Evolutionary conservation across 1,140 invertebrate genomes (phyloP).

Genomic region (Mizuhopecten yessoensis): DNA sequence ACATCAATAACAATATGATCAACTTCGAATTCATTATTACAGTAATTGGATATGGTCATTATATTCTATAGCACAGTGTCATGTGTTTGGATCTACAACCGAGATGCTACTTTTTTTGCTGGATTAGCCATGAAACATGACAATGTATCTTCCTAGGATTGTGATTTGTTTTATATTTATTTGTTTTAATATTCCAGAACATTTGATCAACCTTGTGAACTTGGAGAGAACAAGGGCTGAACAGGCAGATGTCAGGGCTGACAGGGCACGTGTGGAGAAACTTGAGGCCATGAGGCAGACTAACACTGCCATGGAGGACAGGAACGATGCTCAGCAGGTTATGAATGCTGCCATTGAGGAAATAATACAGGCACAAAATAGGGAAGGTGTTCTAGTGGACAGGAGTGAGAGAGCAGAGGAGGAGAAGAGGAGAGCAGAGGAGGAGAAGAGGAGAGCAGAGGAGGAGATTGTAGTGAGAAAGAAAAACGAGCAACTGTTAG

Average conservation of each 20-base stretch:
- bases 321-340: background rate
- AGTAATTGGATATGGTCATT: too few species aligned
- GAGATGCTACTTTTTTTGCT: too few species aligned
- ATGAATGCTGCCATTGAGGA: background rate
- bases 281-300: background rate
- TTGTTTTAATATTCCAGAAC: background rate
- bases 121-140: too few species aligned
- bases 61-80: too few species aligned
- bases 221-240: background rate
- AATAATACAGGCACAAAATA: background rate
- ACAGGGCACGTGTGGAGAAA: background rate
- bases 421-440: constrained; percentile 13
- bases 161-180: background rate
- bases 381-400: background rate
- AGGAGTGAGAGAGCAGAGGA: background rate
- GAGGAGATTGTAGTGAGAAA: background rate
- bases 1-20: too few species aligned
- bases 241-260: background rate
- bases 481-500: background rate
- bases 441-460: constrained; percentile 14
- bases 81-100: too few species aligned
- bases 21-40: too few species aligned
- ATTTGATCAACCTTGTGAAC: constrained; percentile 23
- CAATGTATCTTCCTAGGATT: too few species aligned
- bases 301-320: background rate